A percentile compares a stretch with the other conserved stretches of the same genome.
Evolutionary conservation across 1,140 invertebrate species (phyloP).

Genomic region (Pristionchus pacificus): DNA sequence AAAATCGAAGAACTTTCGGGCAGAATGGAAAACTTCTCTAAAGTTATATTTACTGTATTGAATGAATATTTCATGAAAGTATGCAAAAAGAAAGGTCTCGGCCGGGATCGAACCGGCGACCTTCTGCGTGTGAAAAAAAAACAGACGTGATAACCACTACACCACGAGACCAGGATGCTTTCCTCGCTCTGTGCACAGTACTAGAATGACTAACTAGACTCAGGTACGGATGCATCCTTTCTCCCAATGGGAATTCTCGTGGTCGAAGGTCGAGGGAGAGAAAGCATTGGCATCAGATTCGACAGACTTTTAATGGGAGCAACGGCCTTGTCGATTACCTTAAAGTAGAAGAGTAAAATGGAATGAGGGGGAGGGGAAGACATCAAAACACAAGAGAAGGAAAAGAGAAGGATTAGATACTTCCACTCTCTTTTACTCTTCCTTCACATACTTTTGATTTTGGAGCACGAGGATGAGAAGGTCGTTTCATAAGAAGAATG

Average conservation of each 20-base stretch:
- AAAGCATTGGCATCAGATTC: constrained; percentile 17
- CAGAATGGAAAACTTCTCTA: too few species aligned
- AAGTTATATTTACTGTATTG: background rate
- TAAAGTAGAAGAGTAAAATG: too few species aligned
- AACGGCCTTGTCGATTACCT: constrained; percentile 25
- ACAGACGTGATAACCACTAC: background rate
- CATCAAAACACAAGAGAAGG: background rate
- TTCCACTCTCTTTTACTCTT: background rate
- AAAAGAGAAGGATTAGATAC: background rate
- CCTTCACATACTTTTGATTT: constrained; percentile 24
- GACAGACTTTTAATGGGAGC: constrained; percentile 22
- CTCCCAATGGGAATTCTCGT: constrained; percentile 6
- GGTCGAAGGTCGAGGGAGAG: constrained; percentile 10
- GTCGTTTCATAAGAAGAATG: constrained; percentile 22
- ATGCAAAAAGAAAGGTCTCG: constrained; percentile 26
- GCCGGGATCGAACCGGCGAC: constrained; percentile 43
- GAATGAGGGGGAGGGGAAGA: too few species aligned
- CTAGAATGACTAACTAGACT: background rate
- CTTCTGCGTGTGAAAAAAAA: constrained; percentile 32
- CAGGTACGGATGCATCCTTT: background rate
- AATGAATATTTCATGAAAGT: too few species aligned
- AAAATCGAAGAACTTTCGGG: background rate
- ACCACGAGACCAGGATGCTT: too few species aligned
- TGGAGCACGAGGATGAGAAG: constrained; percentile 22
- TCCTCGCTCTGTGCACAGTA: too few species aligned